Evolutionary conservation across 2,113 vertebrate genomes (phyloP), one percentile per base, ranked within the genome.

Genomic region (Hiodon tergisus): DNA sequence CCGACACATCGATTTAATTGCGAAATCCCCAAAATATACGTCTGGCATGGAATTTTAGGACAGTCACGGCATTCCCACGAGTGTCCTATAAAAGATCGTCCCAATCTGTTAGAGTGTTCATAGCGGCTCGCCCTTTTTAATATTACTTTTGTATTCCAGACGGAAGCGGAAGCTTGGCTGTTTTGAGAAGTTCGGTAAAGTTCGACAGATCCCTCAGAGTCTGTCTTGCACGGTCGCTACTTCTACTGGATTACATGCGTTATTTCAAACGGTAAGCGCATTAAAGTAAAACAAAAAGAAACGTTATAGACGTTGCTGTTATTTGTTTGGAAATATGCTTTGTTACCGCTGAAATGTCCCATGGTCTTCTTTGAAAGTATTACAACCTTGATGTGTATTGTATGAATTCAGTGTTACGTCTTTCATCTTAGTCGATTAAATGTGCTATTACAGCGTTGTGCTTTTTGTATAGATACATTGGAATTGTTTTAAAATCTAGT

Each of bases 161-260:
- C 84, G 84, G 83, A 86, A 84, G 81, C 81, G 84, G 84, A 86
- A 86, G 80, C 72, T n/a, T 72, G 4, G 68, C 11, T 66, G 69
- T 72, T 74, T 61, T 75, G 11, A 78, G 74, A 69, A 77, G 68
- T 82, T 78, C 46, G 13, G 70, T 61, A 46, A 76, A 78, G 79
- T 80, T 78, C 73, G 61, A 46, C 76, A 78, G 72, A 78, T 80
- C 61, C 66, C 46, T 71, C 67, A 11, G 80, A 73, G 74, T 58
- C 17, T 54, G 60, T n/a, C 6, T 47, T 58, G 70, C 47, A 63
- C 14, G 31, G 13, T n/a, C 11, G 16, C 58, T 31, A 7, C 55
- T 48, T 48, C 4, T 17, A 5, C 59, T n/a, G 6, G 10, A 54
- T 52, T 58, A 13, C 17, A 6, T 48, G 58, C 17, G 6, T 10